Conservation (phyloP, 2,113 vertebrate genomes). For the Campylomormyrus tamandua region DNA sequence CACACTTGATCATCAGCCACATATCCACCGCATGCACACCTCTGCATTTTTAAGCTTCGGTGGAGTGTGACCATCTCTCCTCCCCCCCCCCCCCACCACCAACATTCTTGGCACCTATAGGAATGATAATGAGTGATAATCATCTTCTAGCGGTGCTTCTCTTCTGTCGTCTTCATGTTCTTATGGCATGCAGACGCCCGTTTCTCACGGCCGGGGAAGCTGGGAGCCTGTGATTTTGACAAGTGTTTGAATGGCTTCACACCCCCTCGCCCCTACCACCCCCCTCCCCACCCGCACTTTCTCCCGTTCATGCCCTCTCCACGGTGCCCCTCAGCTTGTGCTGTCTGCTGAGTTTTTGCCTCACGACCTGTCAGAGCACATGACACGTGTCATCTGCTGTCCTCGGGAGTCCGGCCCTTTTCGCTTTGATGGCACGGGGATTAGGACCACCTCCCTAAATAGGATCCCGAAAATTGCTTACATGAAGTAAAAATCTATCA, state of each 20-base stretch:
- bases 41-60: neutral
- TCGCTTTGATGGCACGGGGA: neutral
- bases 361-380: slow-evolving; percentile 42
- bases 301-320: neutral
- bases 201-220: neutral
- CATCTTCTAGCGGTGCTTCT: too few species aligned
- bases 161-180: neutral
- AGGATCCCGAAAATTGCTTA: slow-evolving; percentile 21
- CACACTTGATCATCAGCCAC: neutral
- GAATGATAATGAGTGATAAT: slow-evolving; percentile 1
- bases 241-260: neutral
- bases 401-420: neutral
- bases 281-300: neutral
- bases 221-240: neutral
- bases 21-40: neutral
- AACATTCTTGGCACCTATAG: neutral
- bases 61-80: neutral
- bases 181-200: neutral
- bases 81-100: neutral
- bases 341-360: slow-evolving; percentile 45
- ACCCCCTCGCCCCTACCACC: neutral
- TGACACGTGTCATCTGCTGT: slow-evolving; percentile 43
- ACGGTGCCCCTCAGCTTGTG: slow-evolving; percentile 21
- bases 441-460: slow-evolving; percentile 7
- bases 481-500: neutral